Base-by-base conservation (phyloP, 2,797 vertebrate species). In the Cygnus olor region DNA sequence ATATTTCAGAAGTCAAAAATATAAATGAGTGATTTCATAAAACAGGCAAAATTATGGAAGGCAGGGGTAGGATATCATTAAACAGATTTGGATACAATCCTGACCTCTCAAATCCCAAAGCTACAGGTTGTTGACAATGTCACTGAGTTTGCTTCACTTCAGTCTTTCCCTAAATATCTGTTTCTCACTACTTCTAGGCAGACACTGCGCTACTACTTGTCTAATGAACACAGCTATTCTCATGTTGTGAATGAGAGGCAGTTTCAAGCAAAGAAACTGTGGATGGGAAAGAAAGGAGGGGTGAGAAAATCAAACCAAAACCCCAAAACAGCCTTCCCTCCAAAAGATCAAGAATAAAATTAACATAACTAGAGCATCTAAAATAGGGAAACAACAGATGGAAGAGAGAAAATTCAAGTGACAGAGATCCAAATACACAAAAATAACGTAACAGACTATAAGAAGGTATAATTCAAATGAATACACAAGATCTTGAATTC, bases 271-370 rank as follows among this genome's bases (percentile, higher is more conserved):
- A 91, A 85, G 57, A 78, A 79, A 91, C 32, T n/a, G 9, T 14
- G 42, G 30, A 66, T 22, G 32, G 30, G 17, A 57, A 66, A 45
- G 40, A 15, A 57, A 57, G 54, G 54, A n/a, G 54, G 54, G 44
- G 54, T 20, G 28, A 42, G 19, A 65, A 87, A 90, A 84, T 14
- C 44, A 92, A 77, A 85, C 15, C 65, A 89, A 76, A 88, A 57
- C 57, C 51, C 22, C 21, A 51, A 74, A 89, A 80, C 16, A 42
- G 47, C 79, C 21, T 81, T 69, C 61, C 51, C 28, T 81, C 57
- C 44, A 90, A 85, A 90, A 90, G 71, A 69, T 82, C 54, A 73
- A 81, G 24, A 93, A 73, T 64, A 88, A 90, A 88, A 78, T 77
- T 54, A 85, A 78, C 66, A 88, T 34, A 79, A 85, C 53, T 82